Conservation (phyloP, 2,113 vertebrate species). For the Macaca nemestrina region DNA sequence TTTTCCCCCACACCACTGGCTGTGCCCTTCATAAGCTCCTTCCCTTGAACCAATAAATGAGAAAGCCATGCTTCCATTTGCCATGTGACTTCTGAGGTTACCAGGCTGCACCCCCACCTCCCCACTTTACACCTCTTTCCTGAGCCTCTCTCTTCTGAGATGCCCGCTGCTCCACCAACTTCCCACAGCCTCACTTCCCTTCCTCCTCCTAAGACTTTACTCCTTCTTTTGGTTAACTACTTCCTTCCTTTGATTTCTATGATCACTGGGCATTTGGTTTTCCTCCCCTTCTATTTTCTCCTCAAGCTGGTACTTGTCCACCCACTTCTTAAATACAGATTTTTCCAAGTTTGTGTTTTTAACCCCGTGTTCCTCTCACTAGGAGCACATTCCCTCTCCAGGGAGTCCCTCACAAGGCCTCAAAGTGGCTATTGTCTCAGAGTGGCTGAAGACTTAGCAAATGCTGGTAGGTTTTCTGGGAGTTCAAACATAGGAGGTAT, state of each 20-base stretch:
- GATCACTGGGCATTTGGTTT: background rate
- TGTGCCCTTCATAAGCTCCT: background rate
- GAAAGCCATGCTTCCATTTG: background rate
- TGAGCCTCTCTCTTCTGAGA: background rate
- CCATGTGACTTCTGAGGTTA: background rate
- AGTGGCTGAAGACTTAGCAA: background rate
- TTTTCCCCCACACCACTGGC: accelerated
- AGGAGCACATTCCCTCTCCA: background rate
- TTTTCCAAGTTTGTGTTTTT: background rate
- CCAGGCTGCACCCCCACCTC: too few relatives aligned
- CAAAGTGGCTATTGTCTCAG: background rate
- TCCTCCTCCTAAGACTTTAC: background rate
- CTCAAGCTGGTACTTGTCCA: background rate
- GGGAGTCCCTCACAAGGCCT: background rate
- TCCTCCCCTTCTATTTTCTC: background rate
- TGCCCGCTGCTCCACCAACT: background rate
- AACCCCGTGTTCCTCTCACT: background rate
- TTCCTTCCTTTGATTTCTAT: background rate
- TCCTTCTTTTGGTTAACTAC: background rate
- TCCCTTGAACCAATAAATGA: background rate
- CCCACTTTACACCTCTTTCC: background rate
- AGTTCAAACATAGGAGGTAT: background rate
- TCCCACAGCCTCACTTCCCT: background rate
- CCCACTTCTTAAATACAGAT: background rate
- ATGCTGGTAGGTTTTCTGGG: background rate